phyloP scores from a whole-genome alignment of 2,888 invertebrate species.

The Platynereis dumerilii region DNA sequence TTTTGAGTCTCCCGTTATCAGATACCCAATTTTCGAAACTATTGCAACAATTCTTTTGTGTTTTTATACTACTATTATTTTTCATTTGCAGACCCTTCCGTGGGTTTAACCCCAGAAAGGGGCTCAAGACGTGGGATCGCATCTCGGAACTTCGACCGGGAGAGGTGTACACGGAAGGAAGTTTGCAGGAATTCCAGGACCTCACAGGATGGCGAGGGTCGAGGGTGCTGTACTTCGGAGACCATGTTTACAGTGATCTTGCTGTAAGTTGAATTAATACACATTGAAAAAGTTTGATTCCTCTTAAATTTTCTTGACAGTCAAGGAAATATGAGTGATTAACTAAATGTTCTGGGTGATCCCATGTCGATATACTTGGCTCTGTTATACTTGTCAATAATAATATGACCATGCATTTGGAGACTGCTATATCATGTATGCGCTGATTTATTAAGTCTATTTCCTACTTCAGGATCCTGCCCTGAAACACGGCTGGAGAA shows the following conservation, averaged over 20 bases:
- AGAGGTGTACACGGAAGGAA: slow-evolving; percentile 92
- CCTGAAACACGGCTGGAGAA: slow-evolving; percentile 94
- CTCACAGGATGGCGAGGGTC: slow-evolving; percentile 91
- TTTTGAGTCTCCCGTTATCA: no score
- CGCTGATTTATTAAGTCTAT: no score
- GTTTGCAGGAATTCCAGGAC: slow-evolving; percentile 87
- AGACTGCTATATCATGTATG: no score
- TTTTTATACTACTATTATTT: no score
- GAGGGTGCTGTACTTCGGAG: slow-evolving; percentile 95
- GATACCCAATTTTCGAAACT: no score
- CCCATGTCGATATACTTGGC: no score
- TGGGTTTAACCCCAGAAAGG: slow-evolving; percentile 80
- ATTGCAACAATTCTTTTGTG: no score
- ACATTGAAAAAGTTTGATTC: no score
- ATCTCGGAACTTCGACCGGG: slow-evolving; percentile 87
- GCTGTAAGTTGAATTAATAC: slow-evolving; percentile 67
- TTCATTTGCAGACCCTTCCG: slow-evolving; percentile 75
- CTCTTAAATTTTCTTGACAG: not conserved
- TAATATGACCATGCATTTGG: no score
- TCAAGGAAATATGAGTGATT: no score
- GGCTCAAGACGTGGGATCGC: slow-evolving; percentile 88
- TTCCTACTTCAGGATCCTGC: slow-evolving; percentile 77
- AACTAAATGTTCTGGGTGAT: no score
- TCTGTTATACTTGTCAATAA: no score
- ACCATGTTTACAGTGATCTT: slow-evolving; percentile 96